These are phyloP conservation scores for Nephrotoma appendiculata DNA, from an alignment of 2,888 invertebrate species.

Conservation along the genomic window DNA sequence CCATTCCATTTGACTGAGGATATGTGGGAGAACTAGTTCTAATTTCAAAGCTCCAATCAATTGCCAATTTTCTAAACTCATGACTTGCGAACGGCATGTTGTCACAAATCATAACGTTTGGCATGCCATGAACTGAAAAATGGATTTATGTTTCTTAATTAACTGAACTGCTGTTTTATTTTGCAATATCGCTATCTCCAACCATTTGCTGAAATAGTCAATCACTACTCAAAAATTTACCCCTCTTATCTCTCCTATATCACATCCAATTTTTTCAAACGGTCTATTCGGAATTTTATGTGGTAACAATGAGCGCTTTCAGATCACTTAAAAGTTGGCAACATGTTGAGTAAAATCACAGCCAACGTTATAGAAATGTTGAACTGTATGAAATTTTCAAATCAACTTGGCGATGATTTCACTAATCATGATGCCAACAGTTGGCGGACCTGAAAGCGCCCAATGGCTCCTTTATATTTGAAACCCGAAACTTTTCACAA, in stretches of 20 bases:
- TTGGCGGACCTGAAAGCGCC: no score
- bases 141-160: no score
- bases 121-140: slow-evolving; percentile 8
- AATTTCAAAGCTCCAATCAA: no score
- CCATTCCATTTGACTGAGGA: background rate
- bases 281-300: slow-evolving; percentile 6
- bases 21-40: no score
- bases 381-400: no score
- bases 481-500: slow-evolving; percentile 4
- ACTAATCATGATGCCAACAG: no score
- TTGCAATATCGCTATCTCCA: slow-evolving; percentile 8
- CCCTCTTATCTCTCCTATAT: slow-evolving; percentile 7
- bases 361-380: no score
- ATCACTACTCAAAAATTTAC: slow-evolving; percentile 10
- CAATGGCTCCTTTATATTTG: slow-evolving; percentile 8
- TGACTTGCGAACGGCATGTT: slow-evolving; percentile 3
- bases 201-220: slow-evolving; percentile 12
- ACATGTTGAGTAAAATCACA: no score
- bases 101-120: background rate
- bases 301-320: no score
- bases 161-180: slow-evolving; percentile 6
- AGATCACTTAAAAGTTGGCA: no score
- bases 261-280: no score
- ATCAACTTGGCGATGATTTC: no score
- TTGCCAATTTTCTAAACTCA: background rate